phyloP scores from a whole-genome alignment of 2,797 vertebrate genomes.

The Crocidura indochinensis region DNA sequence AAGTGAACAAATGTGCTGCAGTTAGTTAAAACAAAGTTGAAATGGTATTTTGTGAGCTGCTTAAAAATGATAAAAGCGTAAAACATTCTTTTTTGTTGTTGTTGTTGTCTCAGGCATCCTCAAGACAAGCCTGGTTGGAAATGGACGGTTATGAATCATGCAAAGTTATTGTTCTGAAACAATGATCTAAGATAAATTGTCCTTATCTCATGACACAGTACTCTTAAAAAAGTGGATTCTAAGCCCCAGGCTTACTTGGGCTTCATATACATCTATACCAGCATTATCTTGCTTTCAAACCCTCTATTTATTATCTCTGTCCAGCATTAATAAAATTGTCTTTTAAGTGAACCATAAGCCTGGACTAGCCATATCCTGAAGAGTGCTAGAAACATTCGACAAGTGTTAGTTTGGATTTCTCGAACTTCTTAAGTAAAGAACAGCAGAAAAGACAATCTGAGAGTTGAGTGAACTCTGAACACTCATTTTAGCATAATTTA shows the following conservation, averaged over 20 bases:
- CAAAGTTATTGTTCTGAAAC: conserved; percentile 56
- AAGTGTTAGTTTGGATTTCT: conserved; percentile 50
- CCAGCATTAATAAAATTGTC: background rate
- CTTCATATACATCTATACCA: conserved; percentile 7
- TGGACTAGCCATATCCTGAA: background rate
- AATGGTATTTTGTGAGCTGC: conserved; percentile 59
- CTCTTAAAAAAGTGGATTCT: conserved; percentile 30
- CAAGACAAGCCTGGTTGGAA: background rate
- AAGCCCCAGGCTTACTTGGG: conserved; percentile 2
- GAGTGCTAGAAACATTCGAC: conserved; percentile 47
- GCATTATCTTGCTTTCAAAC: conserved; percentile 44
- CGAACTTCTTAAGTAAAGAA: conserved; percentile 27
- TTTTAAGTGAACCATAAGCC: conserved; percentile 28
- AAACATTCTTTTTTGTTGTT: background rate
- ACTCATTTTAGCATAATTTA: background rate
- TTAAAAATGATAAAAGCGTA: conserved; percentile 60
- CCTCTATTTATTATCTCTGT: conserved; percentile 52
- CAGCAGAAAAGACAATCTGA: conserved; percentile 46
- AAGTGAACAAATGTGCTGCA: background rate
- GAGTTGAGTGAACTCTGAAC: background rate
- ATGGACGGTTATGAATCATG: conserved; percentile 32
- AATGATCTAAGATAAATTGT: conserved; percentile 55
- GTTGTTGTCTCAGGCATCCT: background rate
- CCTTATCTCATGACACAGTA: conserved; percentile 58
- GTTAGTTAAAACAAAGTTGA: conserved; percentile 61